phyloP scores from a whole-genome alignment of 2,113 vertebrate genomes.

The Corvus hawaiiensis region DNA sequence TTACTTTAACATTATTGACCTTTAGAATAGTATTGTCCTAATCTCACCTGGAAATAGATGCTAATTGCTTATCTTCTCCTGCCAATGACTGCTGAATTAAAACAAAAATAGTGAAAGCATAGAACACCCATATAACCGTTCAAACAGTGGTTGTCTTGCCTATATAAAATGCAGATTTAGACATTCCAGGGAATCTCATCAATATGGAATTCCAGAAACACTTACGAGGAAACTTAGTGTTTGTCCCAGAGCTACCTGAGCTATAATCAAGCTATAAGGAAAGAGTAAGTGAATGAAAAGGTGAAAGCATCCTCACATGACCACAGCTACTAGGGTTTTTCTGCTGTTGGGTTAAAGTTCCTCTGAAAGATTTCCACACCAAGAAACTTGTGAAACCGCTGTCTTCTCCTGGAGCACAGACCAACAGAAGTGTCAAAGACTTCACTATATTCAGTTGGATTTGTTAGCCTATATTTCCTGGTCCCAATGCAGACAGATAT shows the following conservation, averaged over 20 bases:
- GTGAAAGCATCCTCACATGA: neutral
- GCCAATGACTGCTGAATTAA: neutral
- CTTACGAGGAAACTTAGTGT: neutral
- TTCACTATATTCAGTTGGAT: neutral
- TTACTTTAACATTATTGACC: neutral
- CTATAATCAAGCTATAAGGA: neutral
- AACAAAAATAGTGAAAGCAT: neutral
- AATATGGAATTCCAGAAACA: neutral
- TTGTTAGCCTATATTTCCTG: neutral
- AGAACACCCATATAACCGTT: neutral
- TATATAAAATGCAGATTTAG: neutral
- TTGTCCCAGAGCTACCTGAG: neutral
- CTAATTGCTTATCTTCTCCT: neutral
- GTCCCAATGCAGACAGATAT: neutral
- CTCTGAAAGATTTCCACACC: neutral
- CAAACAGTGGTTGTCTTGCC: neutral
- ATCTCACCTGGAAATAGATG: neutral
- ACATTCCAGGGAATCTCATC: neutral
- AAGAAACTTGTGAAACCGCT: neutral
- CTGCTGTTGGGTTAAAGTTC: neutral
- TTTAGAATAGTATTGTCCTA: neutral
- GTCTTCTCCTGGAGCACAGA: neutral
- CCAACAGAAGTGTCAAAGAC: neutral
- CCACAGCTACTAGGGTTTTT: neutral
- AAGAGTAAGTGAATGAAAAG: neutral